Percentiles rank a stretch among this genome's conserved stretches.
Evolutionary conservation across 2,797 vertebrate genomes (phyloP).

Genomic region (Dermochelys coriacea): DNA sequence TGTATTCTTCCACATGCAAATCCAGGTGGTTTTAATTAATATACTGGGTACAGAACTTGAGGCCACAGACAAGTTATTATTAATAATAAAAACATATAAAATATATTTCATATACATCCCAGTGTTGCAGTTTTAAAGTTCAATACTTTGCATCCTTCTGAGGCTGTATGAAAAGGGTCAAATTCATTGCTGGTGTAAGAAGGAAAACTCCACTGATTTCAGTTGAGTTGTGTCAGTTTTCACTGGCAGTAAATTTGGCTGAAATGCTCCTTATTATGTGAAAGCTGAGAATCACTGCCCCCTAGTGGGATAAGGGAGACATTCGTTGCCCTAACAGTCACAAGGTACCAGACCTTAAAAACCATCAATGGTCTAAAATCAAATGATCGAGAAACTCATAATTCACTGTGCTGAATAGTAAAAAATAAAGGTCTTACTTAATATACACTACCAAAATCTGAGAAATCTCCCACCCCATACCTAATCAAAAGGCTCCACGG

Average conservation of each 20-base stretch:
- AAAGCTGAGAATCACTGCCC: too few relatives aligned
- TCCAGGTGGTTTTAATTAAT: not conserved
- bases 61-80: not conserved
- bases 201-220: not conserved
- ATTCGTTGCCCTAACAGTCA: not conserved
- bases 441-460: not conserved
- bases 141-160: accelerated
- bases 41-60: not conserved
- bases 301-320: not conserved
- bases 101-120: not conserved
- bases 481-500: not conserved
- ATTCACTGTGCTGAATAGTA: not conserved
- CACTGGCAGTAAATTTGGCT: not conserved
- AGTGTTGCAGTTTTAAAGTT: not conserved
- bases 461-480: not conserved
- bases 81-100: not conserved
- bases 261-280: not conserved
- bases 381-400: too few relatives aligned
- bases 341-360: not conserved
- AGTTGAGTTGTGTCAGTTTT: accelerated
- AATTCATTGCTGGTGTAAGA: not conserved
- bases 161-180: not conserved
- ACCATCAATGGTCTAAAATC: not conserved
- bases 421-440: not conserved
- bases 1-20: accelerated